Base-by-base conservation (phyloP, 92 coral and sea anemone genomes). In the Siderastrea radians region DNA sequence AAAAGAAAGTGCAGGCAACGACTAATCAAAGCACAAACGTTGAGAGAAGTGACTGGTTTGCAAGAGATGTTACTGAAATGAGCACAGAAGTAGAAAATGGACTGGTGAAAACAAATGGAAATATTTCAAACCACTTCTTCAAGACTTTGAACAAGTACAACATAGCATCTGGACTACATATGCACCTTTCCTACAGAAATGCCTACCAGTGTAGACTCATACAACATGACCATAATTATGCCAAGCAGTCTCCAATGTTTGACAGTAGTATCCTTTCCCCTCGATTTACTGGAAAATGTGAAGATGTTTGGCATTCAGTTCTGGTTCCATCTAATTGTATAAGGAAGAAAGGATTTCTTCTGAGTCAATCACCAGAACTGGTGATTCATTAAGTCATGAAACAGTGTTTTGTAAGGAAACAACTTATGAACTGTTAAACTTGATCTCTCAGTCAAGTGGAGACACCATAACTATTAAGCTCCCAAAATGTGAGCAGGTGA, bases 31-130 rank as follows among this genome's bases (percentile, higher is more conserved):
- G 72, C 68, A 3, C 71, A 79, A 69, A n/a, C 26, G 74, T 84
- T 16, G 88, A 74, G 55, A 84, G 58, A 67, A 85, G 89, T 65
- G 89, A 85, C 74, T 76, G 89, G 89, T 51, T 85, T 26, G 49
- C 49, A 38, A 65, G 89, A 63, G 77, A 86, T 86, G 70, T 86
- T 66, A 47, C 72, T 66, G 52, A 44, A 46, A 62, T 84, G 67
- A 75, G 75, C 53, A 58, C 75, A 45, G 51, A 77, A 49, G 75
- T 85, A 47, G 83, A 63, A 85, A 66, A 75, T 54, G 81, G 64
- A 44, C 77, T 85, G 48, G 47, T 52, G 38, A 55, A 75, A 74
- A 75, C 72, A 46, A 55, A 65, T 75, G 45, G 26, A 43, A 72
- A 75, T 76, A 64, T 45, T 61, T 72, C 88, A 71, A 84, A 84